Base-by-base conservation (phyloP, 2,888 invertebrate species). In the Chirona hameri region DNA sequence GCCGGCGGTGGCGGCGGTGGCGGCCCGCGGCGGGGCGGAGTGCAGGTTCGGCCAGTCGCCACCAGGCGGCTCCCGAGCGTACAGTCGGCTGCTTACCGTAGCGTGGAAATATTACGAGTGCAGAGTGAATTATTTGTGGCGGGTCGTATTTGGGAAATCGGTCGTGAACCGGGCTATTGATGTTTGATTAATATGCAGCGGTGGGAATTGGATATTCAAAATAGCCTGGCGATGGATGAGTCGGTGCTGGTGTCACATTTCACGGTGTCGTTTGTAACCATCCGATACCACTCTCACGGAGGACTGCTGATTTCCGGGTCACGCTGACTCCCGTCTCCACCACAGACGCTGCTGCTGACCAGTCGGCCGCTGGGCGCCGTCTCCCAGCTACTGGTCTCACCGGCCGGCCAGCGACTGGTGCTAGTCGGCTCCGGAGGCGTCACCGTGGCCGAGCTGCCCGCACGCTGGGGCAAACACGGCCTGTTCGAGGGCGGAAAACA, bases 361-460 rank as follows among this genome's bases (percentile, higher is more conserved):
- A 90, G 91, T 81, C 91, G 93, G 0, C 93, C 94, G 0, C 88
- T 91, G 29, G 94, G 93, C 88, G 89, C 91, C 0, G 93, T 95
- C 84, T 92, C 93, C 85, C 90, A 91, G 29, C 86, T 95, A 84
- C 86, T 91, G 85, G 90, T 91, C 87, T 94, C 93, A 87, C 89
- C 90, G 29, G 91, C 91, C 72, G 92, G 92, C 55, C 92, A 92
- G 82, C 90, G 93, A 81, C 87, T 94, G 81, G 92, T 92, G 82
- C 89, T 94, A 24, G 92, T 92, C 89, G 94, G 95, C 0, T 89
- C 91, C 12, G 89, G 91, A 81, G 95, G 95, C 0, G 91, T 93
- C 83, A 90, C 91, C 82, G 90, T 94, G 24, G 89, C 93, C 39
- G 92, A 93, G 86, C 89, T 95, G 83, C 95, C 95, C 0, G 89